Evolutionary conservation across 2,113 vertebrate species (phyloP).

Genomic region (Sakesphorus luctuosus): DNA sequence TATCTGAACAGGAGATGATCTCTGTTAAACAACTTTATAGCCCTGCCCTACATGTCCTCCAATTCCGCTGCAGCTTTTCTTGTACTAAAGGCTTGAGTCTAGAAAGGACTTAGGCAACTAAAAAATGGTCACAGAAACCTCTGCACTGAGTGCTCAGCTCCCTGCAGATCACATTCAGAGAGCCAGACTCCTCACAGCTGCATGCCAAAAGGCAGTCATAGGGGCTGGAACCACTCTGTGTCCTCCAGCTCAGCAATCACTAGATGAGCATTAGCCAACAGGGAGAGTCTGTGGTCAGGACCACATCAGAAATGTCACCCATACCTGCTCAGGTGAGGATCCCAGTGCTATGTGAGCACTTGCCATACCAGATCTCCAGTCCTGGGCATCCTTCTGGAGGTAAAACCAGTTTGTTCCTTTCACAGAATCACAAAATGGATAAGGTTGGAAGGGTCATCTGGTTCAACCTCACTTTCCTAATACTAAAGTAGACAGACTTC

Average conservation of each 20-base stretch:
- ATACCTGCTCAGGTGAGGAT: too few relatives aligned
- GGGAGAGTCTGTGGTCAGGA: not conserved
- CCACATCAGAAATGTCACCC: not conserved
- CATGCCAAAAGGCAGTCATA: fast-evolving
- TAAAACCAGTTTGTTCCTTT: not conserved
- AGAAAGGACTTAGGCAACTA: not conserved
- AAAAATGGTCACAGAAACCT: not conserved
- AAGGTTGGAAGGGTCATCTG: not conserved
- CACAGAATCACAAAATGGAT: not conserved
- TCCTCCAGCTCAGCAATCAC: not conserved
- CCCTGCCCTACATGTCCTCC: not conserved
- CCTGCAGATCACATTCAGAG: not conserved
- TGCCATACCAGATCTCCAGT: not conserved
- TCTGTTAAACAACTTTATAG: not conserved
- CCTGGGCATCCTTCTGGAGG: not conserved
- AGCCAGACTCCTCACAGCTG: not conserved
- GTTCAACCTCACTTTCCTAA: not conserved
- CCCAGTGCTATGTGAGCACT: not conserved
- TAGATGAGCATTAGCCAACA: not conserved
- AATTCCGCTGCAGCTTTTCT: not conserved
- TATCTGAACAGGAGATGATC: not conserved
- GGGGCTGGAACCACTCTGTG: not conserved
- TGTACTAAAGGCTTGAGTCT: not conserved
- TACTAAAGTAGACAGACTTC: not conserved
- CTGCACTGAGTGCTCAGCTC: fast-evolving